A percentile compares a stretch with the other conserved stretches of the same genome.
Conservation (phyloP, 2,797 vertebrate species). For the Loriculus beryllinus region DNA sequence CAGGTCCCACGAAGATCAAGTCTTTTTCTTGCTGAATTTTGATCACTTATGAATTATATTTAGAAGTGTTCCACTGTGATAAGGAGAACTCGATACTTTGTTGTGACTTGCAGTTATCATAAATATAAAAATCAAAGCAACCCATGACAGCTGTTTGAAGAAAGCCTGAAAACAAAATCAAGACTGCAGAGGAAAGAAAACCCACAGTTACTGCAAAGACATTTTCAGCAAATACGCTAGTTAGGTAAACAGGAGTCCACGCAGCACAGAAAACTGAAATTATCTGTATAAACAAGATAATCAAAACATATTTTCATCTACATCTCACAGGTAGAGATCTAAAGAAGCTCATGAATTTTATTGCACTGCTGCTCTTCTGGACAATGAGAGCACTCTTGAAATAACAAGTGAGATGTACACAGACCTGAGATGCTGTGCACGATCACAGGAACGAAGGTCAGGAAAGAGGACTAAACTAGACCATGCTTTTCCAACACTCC, state of each 20-base stretch:
- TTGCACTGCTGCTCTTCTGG: not conserved
- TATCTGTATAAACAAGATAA: not conserved
- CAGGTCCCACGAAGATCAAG: not conserved
- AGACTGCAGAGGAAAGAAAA: not conserved
- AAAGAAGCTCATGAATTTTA: not conserved
- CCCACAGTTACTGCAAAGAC: not conserved
- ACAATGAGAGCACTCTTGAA: not conserved
- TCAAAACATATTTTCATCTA: not conserved
- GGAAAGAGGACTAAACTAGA: not conserved
- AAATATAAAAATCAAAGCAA: slow-evolving; percentile 43
- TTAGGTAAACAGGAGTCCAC: not conserved
- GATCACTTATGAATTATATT: not conserved
- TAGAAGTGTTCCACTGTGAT: not conserved
- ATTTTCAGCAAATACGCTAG: not conserved
- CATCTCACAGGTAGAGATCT: not conserved
- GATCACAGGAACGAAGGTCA: not conserved
- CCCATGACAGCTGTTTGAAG: not conserved
- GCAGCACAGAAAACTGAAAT: not conserved
- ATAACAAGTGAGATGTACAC: not conserved
- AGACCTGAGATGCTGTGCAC: not conserved
- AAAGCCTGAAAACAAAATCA: slow-evolving; percentile 11
- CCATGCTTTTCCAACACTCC: not conserved
- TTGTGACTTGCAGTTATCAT: slow-evolving; percentile 10
- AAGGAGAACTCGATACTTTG: not conserved
- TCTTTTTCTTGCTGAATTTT: not conserved